Base-by-base conservation (phyloP, 2,888 invertebrate species). In the Agrochola lota region DNA sequence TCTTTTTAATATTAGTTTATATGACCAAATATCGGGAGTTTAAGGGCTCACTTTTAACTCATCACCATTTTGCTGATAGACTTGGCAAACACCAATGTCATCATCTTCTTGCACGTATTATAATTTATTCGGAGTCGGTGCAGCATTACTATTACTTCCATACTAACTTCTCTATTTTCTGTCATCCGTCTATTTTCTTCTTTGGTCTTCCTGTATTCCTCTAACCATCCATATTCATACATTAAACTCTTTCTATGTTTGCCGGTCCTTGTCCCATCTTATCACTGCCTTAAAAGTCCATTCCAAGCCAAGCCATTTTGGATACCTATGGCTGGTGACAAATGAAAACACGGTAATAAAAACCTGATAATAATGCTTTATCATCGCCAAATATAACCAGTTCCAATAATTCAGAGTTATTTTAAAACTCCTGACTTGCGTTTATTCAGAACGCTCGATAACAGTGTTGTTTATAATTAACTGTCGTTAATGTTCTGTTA, bases 361-460 rank as follows among this genome's bases (percentile, higher is more conserved):
- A 49, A 11, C 23, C 17, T 49, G 17, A 71, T n/a, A 49, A 35
- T 11, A 52, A n/a, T 49, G n/a, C 12, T n/a, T 69, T 40, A 20
- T 26, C 35, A n/a, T 30, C 55, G 17, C 11, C 15, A n/a, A 78
- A n/a, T 40, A 20, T 20, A 30, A 67, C 17, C 11, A 63, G 23
- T 55, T 43, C 20, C 5, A 8, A 59, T 43, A 17, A 46, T 26
- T 35, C 43, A 0, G 1, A 59, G 52, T 66, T 80, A 66, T 73
- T 55, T 81, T 60, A 26, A 60, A 55, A 60, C 59, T 66, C 17
- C 17, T 0, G 30, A n/a, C 12, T 1, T 57, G n/a, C 4, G 3
- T 71, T 43, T 59, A 46, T 74, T 67, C 62, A 55, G 55, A 79
- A 40, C 35, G 60, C 9, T 81, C 75, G 46, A 60, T 67, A 74